A percentile compares a stretch with the other conserved stretches of the same genome.
phyloP scores from a whole-genome alignment of 2,113 vertebrate genomes.

The Hucho hucho region DNA sequence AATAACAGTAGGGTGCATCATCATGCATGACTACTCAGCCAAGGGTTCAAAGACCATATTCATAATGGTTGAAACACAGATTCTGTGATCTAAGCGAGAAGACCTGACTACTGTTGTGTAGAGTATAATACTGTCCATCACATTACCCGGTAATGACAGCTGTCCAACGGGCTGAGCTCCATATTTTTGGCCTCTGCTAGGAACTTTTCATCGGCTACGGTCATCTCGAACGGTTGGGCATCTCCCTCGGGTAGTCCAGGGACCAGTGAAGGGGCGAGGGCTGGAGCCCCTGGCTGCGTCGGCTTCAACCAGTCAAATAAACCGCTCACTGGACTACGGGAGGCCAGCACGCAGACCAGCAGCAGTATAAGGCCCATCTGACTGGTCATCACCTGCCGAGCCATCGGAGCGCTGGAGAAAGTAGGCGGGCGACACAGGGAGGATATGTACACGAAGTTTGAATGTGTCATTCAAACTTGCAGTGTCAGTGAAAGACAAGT shows the following conservation, averaged over 20 bases:
- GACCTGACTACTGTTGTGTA: neutral
- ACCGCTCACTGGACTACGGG: conserved; percentile 38
- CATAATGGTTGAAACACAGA: too few species aligned
- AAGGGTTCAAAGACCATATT: too few species aligned
- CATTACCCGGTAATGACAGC: conserved; percentile 59
- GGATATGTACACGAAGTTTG: too few species aligned
- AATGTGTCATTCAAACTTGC: too few species aligned
- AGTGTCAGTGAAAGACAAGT: too few species aligned
- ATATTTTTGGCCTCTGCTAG: conserved; percentile 60
- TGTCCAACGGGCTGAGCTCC: conserved; percentile 62
- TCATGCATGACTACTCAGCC: too few species aligned
- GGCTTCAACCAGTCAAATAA: conserved; percentile 76
- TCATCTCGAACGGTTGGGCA: conserved; percentile 65
- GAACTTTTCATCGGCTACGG: conserved; percentile 60
- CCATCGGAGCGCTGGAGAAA: conserved; percentile 44
- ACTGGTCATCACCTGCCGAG: neutral
- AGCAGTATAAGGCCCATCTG: conserved; percentile 28
- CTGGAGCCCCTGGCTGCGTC: conserved; percentile 10
- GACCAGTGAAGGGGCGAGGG: conserved; percentile 13
- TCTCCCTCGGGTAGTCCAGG: neutral
- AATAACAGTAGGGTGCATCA: too few species aligned
- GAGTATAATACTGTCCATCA: neutral
- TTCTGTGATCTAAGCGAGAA: neutral
- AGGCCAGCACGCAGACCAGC: conserved; percentile 36
- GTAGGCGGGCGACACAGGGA: neutral